Conservation (phyloP, 92 coral and sea anemone species). For the Parazoanthus swiftii region DNA sequence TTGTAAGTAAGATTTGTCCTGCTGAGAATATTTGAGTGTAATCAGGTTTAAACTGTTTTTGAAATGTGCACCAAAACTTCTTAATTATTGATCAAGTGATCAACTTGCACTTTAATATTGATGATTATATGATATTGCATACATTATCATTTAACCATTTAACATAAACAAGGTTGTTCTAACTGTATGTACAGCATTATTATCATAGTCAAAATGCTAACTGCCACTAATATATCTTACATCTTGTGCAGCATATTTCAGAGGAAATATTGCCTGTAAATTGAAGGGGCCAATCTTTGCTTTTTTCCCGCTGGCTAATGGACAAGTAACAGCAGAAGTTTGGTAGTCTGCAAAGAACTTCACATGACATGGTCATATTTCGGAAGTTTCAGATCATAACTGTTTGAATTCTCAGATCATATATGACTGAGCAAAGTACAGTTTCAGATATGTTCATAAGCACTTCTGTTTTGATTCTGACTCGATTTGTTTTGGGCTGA, state of each 20-base stretch:
- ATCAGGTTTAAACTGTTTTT: neutral
- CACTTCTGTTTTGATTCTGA: too few relatives aligned
- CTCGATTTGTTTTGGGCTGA: too few relatives aligned
- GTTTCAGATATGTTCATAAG: too few relatives aligned
- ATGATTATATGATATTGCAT: neutral
- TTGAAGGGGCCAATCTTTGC: too few relatives aligned
- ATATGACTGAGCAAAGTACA: too few relatives aligned
- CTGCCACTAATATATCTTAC: neutral
- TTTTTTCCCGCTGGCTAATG: too few relatives aligned
- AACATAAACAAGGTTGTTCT: neutral
- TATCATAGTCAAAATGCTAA: neutral
- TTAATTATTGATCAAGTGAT: neutral
- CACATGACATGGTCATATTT: too few relatives aligned
- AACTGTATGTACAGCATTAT: neutral
- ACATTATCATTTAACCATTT: neutral
- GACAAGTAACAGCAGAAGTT: too few relatives aligned
- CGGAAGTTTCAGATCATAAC: too few relatives aligned
- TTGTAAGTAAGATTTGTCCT: neutral
- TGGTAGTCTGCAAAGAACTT: too few relatives aligned
- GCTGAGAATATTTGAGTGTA: neutral
- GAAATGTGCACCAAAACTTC: neutral
- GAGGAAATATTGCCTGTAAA: too few relatives aligned
- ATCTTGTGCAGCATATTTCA: neutral
- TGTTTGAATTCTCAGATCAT: too few relatives aligned
- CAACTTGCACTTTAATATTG: neutral